These are phyloP conservation scores for Lampris incognitus DNA, from an alignment of 2,113 vertebrate species.

Conservation along the genomic window DNA sequence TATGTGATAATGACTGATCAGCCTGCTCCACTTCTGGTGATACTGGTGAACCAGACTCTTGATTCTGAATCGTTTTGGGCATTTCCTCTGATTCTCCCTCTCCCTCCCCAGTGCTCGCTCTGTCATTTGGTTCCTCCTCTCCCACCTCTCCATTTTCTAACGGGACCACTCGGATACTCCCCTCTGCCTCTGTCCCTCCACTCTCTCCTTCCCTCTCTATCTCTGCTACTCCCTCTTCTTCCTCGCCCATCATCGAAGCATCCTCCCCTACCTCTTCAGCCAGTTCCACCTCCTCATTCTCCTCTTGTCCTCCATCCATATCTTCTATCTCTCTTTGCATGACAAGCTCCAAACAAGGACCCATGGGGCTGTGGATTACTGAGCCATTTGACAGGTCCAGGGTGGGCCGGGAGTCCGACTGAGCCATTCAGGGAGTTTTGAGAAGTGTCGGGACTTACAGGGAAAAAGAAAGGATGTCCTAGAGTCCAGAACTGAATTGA, in stretches of 20 bases:
- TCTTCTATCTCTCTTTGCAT: conserved; percentile 27
- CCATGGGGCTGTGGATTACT: conserved; percentile 33
- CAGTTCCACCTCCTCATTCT: conserved; percentile 74
- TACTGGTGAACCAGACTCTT: not conserved
- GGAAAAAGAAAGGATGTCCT: not conserved
- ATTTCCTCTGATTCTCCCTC: conserved; percentile 7
- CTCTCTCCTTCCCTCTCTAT: conserved; percentile 16
- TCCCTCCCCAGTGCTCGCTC: not conserved
- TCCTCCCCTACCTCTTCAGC: conserved; percentile 80
- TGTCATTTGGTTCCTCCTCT: not conserved
- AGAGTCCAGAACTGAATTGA: no score
- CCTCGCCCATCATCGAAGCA: conserved; percentile 56
- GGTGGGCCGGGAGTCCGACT: conserved; percentile 47
- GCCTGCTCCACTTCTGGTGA: not conserved
- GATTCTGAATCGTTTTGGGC: not conserved
- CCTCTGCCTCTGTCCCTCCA: conserved; percentile 32
- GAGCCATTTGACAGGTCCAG: conserved; percentile 59
- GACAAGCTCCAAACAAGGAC: conserved; percentile 52
- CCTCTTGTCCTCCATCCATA: conserved; percentile 50
- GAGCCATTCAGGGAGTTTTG: conserved; percentile 62
- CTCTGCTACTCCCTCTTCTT: not conserved
- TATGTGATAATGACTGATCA: not conserved
- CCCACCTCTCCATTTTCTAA: conserved; percentile 24
- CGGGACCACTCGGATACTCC: not conserved
- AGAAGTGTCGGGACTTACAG: conserved; percentile 6